Conservation (phyloP, 2,888 invertebrate species). For the Allolobophora icterica region DNA sequence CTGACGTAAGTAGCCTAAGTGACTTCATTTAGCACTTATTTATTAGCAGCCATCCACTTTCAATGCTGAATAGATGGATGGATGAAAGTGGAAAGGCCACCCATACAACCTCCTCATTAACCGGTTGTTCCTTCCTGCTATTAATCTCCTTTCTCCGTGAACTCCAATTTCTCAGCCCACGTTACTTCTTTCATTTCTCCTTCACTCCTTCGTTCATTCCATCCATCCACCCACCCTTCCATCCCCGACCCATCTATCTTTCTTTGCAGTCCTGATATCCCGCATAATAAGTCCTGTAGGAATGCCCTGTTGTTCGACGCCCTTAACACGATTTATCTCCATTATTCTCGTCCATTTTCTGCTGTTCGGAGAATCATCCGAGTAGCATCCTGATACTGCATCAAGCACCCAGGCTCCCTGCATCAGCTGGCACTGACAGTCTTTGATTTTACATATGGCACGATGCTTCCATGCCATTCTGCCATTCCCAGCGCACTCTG, state of each 20-base stretch:
- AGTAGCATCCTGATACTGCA: not conserved
- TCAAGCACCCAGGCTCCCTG: not conserved
- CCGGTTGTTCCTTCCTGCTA: not conserved
- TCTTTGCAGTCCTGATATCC: not conserved
- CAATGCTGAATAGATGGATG: not conserved
- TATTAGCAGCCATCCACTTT: not conserved
- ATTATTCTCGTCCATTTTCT: conserved; percentile 3
- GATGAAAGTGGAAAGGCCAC: not conserved
- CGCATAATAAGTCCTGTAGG: not conserved
- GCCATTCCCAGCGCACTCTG: not conserved
- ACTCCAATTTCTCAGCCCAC: too few relatives aligned
- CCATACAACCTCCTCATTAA: not conserved
- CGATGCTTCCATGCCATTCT: not conserved
- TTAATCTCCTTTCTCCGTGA: not conserved
- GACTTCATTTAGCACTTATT: not conserved
- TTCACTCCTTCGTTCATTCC: not conserved
- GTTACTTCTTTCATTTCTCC: not conserved
- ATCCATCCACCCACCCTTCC: not conserved
- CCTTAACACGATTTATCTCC: conserved; percentile 3
- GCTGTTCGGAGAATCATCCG: not conserved
- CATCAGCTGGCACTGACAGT: not conserved
- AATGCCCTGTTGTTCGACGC: not conserved
- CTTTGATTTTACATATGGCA: not conserved
- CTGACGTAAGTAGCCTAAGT: too few relatives aligned
- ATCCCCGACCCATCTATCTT: not conserved